Base-by-base conservation (phyloP, 2,797 vertebrate genomes). In the Anguilla obscura region DNA sequence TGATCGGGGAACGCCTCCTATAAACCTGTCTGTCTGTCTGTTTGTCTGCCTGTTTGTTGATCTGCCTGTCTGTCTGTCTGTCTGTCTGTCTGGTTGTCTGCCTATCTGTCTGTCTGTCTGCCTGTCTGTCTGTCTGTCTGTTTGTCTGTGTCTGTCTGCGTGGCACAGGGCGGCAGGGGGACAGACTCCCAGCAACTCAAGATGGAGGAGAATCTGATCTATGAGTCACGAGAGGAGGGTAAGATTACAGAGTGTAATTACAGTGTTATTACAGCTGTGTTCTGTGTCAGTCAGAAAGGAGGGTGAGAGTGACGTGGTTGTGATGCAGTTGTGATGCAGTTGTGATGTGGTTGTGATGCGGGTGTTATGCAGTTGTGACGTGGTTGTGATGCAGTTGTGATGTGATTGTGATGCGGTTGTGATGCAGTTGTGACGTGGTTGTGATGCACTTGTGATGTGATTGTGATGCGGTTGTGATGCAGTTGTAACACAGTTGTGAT, bases 151-250 rank as follows among this genome's bases (percentile, higher is more conserved):
- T 52, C 27, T 54, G 85, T 30, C 71, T 16, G 16, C 54, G 50
- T 89, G 1, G 91, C 69, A 87, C 89, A 92, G 95, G 89, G 85
- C 88, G 66, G 58, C 1, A 40, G 36, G 3, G 89, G 69, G 85
- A 90, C 86, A 71, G 87, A 52, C 3, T 85, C 69, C 27, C 71
- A 60, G 27, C 74, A 87, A 33, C 88, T 95, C 90, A 95, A 96
- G 86, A 98, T 99, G 98, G 96, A 98, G 0, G 96, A 98, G 85
- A 99, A 99, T 90, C 95, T 96, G 85, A 96, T 99, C 45, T 99
- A 99, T 50, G 95, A 93, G 88, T 96, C 98, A 0, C 93, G 94
- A 91, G 95, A 96, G 0, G 95, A 97, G 95, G 96, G 98, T 99
- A 92, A 86, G 90, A 58, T 33, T 74, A 48, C 40, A 8, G 48